These are phyloP conservation scores for Petroica traversi DNA, from an alignment of 2,113 vertebrate species.

Conservation along the genomic window DNA sequence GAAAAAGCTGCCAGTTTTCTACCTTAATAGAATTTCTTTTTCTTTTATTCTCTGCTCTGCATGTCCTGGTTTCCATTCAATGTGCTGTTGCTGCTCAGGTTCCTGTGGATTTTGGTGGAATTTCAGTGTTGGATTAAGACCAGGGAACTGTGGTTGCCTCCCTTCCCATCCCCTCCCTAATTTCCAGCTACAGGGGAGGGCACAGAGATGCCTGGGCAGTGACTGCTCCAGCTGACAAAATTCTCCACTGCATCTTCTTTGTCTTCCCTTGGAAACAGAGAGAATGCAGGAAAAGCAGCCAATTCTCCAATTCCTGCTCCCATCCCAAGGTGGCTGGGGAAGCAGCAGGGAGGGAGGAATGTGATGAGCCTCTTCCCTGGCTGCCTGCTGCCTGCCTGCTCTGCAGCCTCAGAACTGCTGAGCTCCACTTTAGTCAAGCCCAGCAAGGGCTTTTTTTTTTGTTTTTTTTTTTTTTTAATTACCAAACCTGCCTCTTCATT, in stretches of 20 bases:
- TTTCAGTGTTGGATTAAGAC: neutral
- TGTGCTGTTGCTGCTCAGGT: neutral
- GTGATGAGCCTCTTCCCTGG: neutral
- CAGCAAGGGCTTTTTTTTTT: neutral
- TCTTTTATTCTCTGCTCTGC: neutral
- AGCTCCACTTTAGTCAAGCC: neutral
- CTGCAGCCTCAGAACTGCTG: constrained; percentile 37
- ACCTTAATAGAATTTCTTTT: neutral
- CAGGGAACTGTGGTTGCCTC: neutral
- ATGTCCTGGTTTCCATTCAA: neutral
- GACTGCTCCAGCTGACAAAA: neutral
- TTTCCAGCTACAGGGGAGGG: neutral
- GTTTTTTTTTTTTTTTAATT: neutral
- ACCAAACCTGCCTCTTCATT: neutral
- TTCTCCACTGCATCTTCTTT: neutral
- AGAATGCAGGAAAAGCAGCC: neutral
- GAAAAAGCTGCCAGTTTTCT: neutral
- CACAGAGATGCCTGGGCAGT: neutral
- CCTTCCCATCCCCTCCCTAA: neutral
- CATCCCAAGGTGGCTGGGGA: neutral
- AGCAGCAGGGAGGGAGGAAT: constrained; percentile 3
- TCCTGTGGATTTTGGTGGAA: neutral
- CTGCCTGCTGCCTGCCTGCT: neutral
- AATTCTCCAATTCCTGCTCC: neutral
- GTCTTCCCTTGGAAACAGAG: neutral